Conservation (phyloP, 2,888 invertebrate species). For the Petrolisthes manimaculis region DNA sequence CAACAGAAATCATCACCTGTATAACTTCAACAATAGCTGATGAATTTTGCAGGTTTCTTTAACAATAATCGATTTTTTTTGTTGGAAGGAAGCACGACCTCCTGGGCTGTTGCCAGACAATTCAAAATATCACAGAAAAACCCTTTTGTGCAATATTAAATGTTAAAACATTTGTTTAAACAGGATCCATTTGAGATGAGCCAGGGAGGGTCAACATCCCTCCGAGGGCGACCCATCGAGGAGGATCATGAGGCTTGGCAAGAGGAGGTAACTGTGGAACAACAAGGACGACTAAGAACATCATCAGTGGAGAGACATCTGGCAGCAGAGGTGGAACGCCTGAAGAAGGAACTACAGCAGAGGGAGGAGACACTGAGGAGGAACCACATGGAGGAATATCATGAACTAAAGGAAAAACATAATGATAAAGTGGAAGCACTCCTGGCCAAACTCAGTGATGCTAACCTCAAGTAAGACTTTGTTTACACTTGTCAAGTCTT, state of each 20-base stretch:
- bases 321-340: conserved; percentile 76
- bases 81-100: no score
- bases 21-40: no score
- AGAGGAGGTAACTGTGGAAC: conserved; percentile 66
- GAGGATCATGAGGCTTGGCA: conserved; percentile 44
- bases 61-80: no score
- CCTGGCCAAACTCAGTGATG: conserved; percentile 69
- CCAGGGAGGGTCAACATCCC: conserved; percentile 11
- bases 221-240: conserved; percentile 33
- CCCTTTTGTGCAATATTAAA: background rate
- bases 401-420: conserved; percentile 81
- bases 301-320: background rate
- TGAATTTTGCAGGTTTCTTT: no score
- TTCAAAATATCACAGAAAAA: background rate
- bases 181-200: conserved; percentile 50
- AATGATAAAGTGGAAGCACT: conserved; percentile 77
- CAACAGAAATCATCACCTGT: no score
- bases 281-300: conserved; percentile 72
- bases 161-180: background rate
- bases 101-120: no score
- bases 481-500: no score
- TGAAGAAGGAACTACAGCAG: conserved; percentile 81
- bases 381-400: conserved; percentile 74
- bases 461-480: conserved; percentile 69
- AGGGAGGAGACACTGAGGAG: conserved; percentile 67